These are phyloP conservation scores for Gracilinanus agilis DNA, from an alignment of 2,113 vertebrate species.

Conservation along the genomic window DNA sequence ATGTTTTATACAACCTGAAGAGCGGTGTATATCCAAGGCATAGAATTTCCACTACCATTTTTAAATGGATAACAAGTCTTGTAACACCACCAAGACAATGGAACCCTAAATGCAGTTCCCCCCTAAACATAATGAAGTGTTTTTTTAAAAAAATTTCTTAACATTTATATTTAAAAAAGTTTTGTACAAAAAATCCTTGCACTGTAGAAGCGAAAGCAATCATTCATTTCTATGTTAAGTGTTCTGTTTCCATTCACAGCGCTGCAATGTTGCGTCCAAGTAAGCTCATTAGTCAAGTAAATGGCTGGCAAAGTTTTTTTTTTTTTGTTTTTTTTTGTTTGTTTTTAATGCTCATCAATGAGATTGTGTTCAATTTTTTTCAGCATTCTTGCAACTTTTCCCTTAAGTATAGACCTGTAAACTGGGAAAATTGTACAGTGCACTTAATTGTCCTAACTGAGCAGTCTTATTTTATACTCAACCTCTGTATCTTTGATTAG, in stretches of 20 bases:
- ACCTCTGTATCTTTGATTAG: slow-evolving; percentile 93
- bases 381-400: slow-evolving; percentile 93
- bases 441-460: slow-evolving; percentile 96
- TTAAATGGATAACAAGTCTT: slow-evolving; percentile 95
- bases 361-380: slow-evolving; percentile 86
- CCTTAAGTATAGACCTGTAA: slow-evolving; percentile 96
- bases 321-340: slow-evolving; percentile 72
- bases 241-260: slow-evolving; percentile 95
- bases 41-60: slow-evolving; percentile 94
- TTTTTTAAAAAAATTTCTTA: slow-evolving; percentile 89
- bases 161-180: slow-evolving; percentile 94
- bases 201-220: slow-evolving; percentile 92
- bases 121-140: slow-evolving; percentile 96
- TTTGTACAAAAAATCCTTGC: slow-evolving; percentile 94
- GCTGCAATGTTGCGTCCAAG: slow-evolving; percentile 88
- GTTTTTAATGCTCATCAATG: slow-evolving; percentile 88
- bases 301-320: slow-evolving; percentile 89
- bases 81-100: slow-evolving; percentile 96
- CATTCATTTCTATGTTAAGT: slow-evolving; percentile 89
- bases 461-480: slow-evolving; percentile 95
- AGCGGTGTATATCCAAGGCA: slow-evolving; percentile 98
- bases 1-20: slow-evolving; percentile 99
- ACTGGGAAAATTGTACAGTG: slow-evolving; percentile 99
- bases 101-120: slow-evolving; percentile 96
- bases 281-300: slow-evolving; percentile 91